phyloP scores from a whole-genome alignment of 2,888 invertebrate species.

The Eueremaeus valkanovi region DNA sequence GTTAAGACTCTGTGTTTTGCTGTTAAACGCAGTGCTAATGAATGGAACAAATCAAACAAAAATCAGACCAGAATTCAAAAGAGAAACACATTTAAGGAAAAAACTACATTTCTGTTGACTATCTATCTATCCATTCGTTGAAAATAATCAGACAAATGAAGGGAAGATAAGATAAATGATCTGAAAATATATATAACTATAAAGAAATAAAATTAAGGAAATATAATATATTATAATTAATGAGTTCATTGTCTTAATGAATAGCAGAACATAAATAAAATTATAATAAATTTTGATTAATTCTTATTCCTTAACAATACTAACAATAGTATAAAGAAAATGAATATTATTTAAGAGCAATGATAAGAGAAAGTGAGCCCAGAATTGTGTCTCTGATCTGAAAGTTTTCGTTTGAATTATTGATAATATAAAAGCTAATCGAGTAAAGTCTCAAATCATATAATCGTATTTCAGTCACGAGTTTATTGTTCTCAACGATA shows the following conservation, averaged over 20 bases:
- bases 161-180: too few relatives aligned
- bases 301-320: too few relatives aligned
- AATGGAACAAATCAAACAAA: slow-evolving; percentile 11
- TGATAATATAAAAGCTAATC: slow-evolving; percentile 25
- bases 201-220: too few relatives aligned
- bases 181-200: too few relatives aligned
- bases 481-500: slow-evolving; percentile 20
- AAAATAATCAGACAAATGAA: too few relatives aligned
- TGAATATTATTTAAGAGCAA: too few relatives aligned
- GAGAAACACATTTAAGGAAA: neutral
- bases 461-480: slow-evolving; percentile 28
- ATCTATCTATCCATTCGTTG: neutral
- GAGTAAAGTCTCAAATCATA: slow-evolving; percentile 26
- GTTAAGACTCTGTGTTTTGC: neutral
- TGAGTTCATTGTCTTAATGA: too few relatives aligned
- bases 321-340: too few relatives aligned
- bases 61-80: neutral
- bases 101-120: neutral
- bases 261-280: too few relatives aligned
- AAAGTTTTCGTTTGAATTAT: neutral
- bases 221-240: too few relatives aligned
- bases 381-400: neutral
- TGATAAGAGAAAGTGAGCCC: too few relatives aligned
- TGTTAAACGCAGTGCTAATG: neutral
- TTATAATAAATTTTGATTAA: too few relatives aligned